Evolutionary conservation across 1,140 invertebrate genomes (phyloP).

Genomic region (Zaprionus ghesquierei): DNA sequence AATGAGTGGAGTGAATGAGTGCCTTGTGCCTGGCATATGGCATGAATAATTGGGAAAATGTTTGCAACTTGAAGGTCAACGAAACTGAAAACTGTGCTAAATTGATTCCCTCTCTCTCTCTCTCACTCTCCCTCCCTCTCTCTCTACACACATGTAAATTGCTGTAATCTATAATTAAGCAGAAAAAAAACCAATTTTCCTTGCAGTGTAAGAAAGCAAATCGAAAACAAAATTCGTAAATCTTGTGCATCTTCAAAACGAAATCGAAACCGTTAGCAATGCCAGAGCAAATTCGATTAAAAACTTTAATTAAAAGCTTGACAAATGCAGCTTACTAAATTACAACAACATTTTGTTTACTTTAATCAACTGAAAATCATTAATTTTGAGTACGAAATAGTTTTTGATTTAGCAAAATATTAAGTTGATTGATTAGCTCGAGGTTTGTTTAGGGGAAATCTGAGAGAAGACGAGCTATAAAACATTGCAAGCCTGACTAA

Average conservation of each 20-base stretch:
- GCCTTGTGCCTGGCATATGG: neutral
- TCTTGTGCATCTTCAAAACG: too few species aligned
- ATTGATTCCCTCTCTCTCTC: neutral
- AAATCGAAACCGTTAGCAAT: neutral
- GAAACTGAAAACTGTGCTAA: slow-evolving; percentile 36
- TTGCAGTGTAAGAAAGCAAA: neutral
- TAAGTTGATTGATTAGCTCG: neutral
- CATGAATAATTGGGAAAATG: slow-evolving; percentile 17
- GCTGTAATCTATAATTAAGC: neutral
- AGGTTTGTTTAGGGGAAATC: neutral
- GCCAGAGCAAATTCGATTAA: neutral
- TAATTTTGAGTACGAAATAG: neutral
- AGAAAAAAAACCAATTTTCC: neutral
- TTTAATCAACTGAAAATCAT: neutral
- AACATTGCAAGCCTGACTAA: neutral
- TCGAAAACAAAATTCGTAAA: neutral
- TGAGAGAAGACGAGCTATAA: neutral
- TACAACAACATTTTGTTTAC: neutral
- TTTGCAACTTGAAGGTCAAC: slow-evolving; percentile 49
- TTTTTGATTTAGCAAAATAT: neutral
- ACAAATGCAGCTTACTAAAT: neutral
- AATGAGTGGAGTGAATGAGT: neutral
- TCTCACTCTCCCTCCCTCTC: neutral
- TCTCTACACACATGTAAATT: neutral
- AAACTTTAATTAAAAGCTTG: neutral